phyloP scores from a whole-genome alignment of 2,797 vertebrate species.

The Austrolebias charrua region DNA sequence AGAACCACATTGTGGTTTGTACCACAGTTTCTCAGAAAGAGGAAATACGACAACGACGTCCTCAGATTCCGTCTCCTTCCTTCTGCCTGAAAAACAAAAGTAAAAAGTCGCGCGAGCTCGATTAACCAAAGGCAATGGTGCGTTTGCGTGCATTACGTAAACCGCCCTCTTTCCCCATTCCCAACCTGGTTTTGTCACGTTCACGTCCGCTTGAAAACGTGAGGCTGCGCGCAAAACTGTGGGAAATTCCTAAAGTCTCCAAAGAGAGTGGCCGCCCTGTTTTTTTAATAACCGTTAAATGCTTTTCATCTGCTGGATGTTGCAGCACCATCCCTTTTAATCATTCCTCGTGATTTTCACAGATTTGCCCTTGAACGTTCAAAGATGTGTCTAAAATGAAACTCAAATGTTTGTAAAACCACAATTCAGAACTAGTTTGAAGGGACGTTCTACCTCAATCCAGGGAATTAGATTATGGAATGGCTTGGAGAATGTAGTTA shows the following conservation, averaged over 20 bases:
- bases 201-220: neutral
- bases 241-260: neutral
- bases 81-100: neutral
- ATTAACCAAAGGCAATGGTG: conserved; percentile 1
- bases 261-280: neutral
- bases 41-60: too few relatives aligned
- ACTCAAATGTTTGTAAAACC: too few relatives aligned
- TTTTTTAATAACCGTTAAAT: neutral
- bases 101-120: neutral
- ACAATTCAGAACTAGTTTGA: too few relatives aligned
- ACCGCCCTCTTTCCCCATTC: neutral
- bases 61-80: neutral
- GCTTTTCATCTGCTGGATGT: neutral
- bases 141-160: conserved; percentile 3
- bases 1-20: neutral
- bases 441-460: too few relatives aligned
- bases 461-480: too few relatives aligned
- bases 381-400: too few relatives aligned
- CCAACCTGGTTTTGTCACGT: neutral
- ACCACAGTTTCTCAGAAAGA: neutral
- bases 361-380: too few relatives aligned
- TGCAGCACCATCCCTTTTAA: too few relatives aligned
- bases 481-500: too few relatives aligned
- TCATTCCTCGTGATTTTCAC: too few relatives aligned
- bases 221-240: neutral